phyloP scores from a whole-genome alignment of 2,113 vertebrate genomes.

The Hassar affinis region DNA sequence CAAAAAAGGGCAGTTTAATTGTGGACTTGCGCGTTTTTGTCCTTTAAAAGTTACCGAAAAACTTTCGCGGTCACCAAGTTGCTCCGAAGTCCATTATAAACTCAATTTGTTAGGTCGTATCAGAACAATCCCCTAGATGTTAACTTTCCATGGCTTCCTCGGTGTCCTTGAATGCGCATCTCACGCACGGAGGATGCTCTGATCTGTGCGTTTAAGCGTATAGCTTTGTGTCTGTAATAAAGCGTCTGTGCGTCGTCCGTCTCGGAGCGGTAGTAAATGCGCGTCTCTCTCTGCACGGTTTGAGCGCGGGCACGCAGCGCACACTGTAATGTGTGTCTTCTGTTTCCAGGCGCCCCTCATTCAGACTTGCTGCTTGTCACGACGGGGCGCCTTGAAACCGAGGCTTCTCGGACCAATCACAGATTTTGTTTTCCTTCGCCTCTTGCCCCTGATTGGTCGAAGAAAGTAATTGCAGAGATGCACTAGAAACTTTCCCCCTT shows the following conservation, averaged over 20 bases:
- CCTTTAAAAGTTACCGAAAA: background rate
- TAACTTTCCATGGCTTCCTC: constrained; percentile 18
- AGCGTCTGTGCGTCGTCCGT: constrained; percentile 42
- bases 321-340: constrained; percentile 66
- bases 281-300: constrained; percentile 35
- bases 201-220: background rate
- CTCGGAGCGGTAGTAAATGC: background rate
- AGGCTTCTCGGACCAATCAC: constrained; percentile 67
- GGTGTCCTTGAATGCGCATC: background rate
- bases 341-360: constrained; percentile 75
- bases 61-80: background rate
- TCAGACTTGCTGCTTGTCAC: constrained; percentile 54
- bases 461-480: constrained; percentile 23
- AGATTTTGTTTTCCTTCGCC: constrained; percentile 71
- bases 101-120: background rate
- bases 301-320: constrained; percentile 51
- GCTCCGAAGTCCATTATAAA: background rate
- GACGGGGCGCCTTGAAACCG: constrained; percentile 70
- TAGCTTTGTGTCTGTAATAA: background rate
- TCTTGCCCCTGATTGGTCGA: constrained; percentile 62
- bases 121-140: background rate
- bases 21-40: background rate
- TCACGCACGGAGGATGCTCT: background rate
- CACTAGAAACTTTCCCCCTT: constrained; percentile 45
- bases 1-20: background rate